Evolutionary conservation across 2,113 vertebrate species (phyloP).

Genomic region (Motacilla alba): DNA sequence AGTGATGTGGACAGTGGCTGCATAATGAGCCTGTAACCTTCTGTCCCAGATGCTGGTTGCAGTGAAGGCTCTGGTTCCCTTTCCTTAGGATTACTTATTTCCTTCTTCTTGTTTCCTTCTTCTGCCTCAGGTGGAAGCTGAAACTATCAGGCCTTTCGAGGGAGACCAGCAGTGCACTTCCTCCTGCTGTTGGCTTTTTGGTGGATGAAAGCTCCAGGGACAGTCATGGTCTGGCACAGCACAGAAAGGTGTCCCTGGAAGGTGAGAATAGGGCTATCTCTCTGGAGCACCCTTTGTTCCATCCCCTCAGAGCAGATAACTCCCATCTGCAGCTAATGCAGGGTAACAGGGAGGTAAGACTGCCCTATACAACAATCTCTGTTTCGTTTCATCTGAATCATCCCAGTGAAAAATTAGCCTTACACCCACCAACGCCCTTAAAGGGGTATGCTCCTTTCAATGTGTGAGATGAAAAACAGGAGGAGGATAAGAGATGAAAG

Average conservation of each 20-base stretch:
- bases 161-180: neutral
- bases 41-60: neutral
- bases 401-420: slow-evolving; percentile 26
- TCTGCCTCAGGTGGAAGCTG: neutral
- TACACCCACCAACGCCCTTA: slow-evolving; percentile 27
- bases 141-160: neutral
- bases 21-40: accelerated
- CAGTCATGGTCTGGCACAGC: neutral
- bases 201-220: neutral
- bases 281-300: neutral
- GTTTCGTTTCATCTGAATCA: neutral
- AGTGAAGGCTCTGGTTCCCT: neutral
- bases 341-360: neutral
- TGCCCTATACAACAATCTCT: neutral
- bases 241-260: neutral
- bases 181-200: neutral
- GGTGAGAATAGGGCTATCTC: neutral
- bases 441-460: slow-evolving; percentile 23
- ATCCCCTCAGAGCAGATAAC: neutral
- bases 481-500: slow-evolving; percentile 38
- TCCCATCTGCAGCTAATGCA: neutral
- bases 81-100: neutral
- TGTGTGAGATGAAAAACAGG: slow-evolving; percentile 1
- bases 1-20: neutral
- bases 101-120: neutral